Conservation (phyloP, 30 jellyfish, hydroid and myxozoan species). For the Mastigias papua region DNA sequence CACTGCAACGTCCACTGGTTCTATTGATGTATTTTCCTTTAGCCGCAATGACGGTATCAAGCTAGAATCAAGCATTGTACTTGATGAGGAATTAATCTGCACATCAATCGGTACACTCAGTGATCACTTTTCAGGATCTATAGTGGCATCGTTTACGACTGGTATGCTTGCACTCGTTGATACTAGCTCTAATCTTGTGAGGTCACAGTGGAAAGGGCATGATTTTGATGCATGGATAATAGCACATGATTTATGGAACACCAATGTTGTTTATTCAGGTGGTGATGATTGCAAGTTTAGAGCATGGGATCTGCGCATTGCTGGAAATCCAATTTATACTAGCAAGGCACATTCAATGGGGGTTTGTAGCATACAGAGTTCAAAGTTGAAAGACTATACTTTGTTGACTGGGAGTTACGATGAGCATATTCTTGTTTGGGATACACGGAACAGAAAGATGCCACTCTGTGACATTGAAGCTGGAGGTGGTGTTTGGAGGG, state of each 20-base stretch:
- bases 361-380: slow-evolving; percentile 85
- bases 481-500: slow-evolving; percentile 98
- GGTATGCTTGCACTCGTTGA: slow-evolving; percentile 72
- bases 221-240: slow-evolving; percentile 93
- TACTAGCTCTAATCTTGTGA: not conserved
- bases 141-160: slow-evolving; percentile 67
- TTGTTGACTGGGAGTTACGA: slow-evolving; percentile 90
- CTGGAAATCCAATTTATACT: slow-evolving; percentile 45
- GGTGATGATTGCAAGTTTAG: slow-evolving; percentile 86
- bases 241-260: slow-evolving; percentile 64
- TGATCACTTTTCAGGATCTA: not conserved
- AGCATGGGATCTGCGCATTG: slow-evolving; percentile 81
- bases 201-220: slow-evolving; percentile 80
- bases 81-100: slow-evolving; percentile 55
- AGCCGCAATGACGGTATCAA: not conserved
- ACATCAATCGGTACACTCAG: slow-evolving; percentile 70
- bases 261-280: slow-evolving; percentile 72
- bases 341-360: slow-evolving; percentile 87
- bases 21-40: slow-evolving; percentile 24
- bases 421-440: slow-evolving; percentile 81
- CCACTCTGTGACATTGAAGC: slow-evolving; percentile 69
- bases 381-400: slow-evolving; percentile 33
- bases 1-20: slow-evolving; percentile 82
- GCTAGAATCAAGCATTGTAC: not conserved
- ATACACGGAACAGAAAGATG: slow-evolving; percentile 64